phyloP scores from a whole-genome alignment of 2,113 vertebrate species.

The Canis aureus region DNA sequence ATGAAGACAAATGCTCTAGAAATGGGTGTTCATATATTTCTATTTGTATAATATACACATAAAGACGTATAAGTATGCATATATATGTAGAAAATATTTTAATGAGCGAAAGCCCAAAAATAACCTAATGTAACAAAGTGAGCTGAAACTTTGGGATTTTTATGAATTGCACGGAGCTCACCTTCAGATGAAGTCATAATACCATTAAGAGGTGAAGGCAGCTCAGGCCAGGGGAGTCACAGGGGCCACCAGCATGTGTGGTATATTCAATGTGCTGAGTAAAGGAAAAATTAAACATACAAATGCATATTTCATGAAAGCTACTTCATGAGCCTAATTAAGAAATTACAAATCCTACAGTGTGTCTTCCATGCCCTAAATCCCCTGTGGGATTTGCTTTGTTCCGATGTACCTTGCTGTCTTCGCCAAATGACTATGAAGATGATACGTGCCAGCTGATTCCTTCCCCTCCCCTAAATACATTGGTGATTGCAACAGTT shows the following conservation, averaged over 20 bases:
- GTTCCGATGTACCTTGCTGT: background rate
- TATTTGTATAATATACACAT: background rate
- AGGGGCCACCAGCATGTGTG: background rate
- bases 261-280: background rate
- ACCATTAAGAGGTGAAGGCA: background rate
- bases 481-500: background rate
- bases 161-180: background rate
- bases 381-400: background rate
- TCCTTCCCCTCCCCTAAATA: background rate
- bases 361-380: background rate
- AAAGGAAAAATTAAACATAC: conserved; percentile 39
- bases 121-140: background rate
- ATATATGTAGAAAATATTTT: background rate
- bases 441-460: background rate
- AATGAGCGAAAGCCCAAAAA: conserved; percentile 28
- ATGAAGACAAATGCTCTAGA: conserved; percentile 29
- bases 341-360: background rate
- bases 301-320: conserved; percentile 56
- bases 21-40: conserved; percentile 23
- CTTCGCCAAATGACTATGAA: conserved; percentile 47
- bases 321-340: conserved; percentile 39
- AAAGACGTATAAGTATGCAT: background rate
- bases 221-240: background rate
- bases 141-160: conserved; percentile 32
- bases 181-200: conserved; percentile 25